These are phyloP conservation scores for Bothrops alternatus DNA, from an alignment of 2,797 vertebrate genomes.

Conservation along the genomic window DNA sequence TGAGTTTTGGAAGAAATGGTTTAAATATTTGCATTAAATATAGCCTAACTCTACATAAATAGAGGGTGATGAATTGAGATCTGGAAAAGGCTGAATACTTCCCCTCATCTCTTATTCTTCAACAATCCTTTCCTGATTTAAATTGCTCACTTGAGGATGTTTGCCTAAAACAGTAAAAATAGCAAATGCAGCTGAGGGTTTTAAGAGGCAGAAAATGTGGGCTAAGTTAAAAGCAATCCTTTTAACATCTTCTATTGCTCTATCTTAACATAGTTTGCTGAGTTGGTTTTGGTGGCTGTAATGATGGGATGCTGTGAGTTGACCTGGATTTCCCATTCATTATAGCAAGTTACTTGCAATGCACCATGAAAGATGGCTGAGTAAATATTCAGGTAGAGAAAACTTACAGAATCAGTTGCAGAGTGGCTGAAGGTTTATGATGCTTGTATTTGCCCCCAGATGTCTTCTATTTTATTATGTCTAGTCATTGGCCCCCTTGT, in stretches of 20 bases:
- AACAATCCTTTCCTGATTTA: background rate
- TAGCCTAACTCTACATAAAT: background rate
- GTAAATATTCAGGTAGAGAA: background rate
- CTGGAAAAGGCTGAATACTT: background rate
- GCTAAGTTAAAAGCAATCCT: background rate
- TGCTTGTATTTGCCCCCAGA: background rate
- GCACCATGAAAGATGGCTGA: background rate
- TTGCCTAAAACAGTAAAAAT: background rate
- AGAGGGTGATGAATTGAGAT: background rate
- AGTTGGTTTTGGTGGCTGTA: background rate
- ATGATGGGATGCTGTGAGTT: background rate
- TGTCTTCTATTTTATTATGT: background rate
- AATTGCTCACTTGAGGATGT: background rate
- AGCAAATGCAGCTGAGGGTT: background rate
- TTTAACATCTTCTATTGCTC: background rate
- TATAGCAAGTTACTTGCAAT: background rate
- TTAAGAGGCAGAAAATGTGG: background rate
- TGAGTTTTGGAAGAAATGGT: background rate
- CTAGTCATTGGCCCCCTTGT: background rate
- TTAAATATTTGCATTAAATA: background rate
- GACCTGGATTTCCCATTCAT: background rate
- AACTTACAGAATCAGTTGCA: background rate
- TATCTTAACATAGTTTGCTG: background rate
- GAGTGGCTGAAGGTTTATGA: background rate
- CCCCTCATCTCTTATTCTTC: background rate